phyloP scores from a whole-genome alignment of 1,140 invertebrate genomes.

The Hyles vespertilio region DNA sequence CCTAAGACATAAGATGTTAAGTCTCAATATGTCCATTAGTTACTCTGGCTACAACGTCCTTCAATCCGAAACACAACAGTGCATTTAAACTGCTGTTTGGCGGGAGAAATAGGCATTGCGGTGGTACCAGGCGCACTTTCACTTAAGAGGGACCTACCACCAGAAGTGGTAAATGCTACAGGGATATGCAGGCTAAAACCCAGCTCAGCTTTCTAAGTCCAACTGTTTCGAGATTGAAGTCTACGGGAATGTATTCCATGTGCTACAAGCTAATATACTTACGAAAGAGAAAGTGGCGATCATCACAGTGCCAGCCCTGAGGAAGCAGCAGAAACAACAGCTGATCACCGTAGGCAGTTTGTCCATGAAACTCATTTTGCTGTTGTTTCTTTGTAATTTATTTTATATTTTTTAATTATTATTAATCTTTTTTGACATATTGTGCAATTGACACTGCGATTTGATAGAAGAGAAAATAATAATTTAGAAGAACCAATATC shows the following conservation, averaged over 20 bases:
- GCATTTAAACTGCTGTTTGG: too few species aligned
- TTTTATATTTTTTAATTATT: background rate
- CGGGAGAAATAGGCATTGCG: too few species aligned
- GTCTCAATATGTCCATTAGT: too few species aligned
- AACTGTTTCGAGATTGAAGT: too few species aligned
- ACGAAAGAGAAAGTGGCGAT: slow-evolving; percentile 57
- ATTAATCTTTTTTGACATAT: slow-evolving; percentile 1
- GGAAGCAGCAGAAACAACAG: slow-evolving; percentile 59
- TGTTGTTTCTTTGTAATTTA: slow-evolving; percentile 2
- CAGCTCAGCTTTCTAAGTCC: too few species aligned
- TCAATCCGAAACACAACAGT: too few species aligned
- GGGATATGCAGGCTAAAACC: too few species aligned
- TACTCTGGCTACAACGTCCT: too few species aligned
- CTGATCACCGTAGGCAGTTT: slow-evolving; percentile 51
- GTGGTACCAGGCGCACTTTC: too few species aligned
- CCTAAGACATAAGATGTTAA: too few species aligned
- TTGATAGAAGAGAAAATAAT: slow-evolving; percentile 7
- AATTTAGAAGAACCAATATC: background rate
- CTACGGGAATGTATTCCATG: background rate
- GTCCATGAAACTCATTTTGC: slow-evolving; percentile 44
- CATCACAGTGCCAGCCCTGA: slow-evolving; percentile 53
- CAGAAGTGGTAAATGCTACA: too few species aligned
- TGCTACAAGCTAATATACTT: slow-evolving; percentile 22
- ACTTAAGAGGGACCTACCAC: too few species aligned
- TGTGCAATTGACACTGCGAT: slow-evolving; percentile 3